Evolutionary conservation across 2,888 invertebrate species (phyloP).

Genomic region (Temnothorax rugatulus): DNA sequence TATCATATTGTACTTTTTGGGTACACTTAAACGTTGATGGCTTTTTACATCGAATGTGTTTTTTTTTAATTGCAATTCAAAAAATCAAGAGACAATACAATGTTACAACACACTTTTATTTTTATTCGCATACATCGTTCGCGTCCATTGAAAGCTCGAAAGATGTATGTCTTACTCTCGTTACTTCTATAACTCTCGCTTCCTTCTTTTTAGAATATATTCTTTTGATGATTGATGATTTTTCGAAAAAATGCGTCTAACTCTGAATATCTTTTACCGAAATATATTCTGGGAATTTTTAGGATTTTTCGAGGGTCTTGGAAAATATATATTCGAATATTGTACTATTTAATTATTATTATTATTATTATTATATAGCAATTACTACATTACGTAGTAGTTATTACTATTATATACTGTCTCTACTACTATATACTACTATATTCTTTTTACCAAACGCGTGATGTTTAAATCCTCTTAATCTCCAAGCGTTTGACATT

Average conservation of each 20-base stretch:
- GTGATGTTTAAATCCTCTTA: neutral
- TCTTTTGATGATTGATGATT: neutral
- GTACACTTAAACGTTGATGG: neutral
- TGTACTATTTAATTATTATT: no score
- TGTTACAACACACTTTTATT: neutral
- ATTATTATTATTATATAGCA: no score
- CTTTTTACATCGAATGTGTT: neutral
- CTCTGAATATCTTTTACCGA: no score
- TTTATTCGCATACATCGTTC: neutral
- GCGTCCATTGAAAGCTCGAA: neutral
- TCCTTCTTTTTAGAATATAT: neutral
- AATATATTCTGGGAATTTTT: no score
- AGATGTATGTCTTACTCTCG: neutral
- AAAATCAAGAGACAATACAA: neutral
- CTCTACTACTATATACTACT: no score
- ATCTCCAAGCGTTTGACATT: neutral
- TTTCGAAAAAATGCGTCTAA: neutral
- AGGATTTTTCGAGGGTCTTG: no score
- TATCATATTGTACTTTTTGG: constrained; percentile 3
- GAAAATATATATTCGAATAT: no score
- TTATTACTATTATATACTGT: neutral
- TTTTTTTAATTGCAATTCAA: neutral
- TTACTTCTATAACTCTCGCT: no score
- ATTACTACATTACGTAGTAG: no score
- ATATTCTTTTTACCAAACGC: neutral